Base-by-base conservation (phyloP, 2,888 invertebrate species). In the Drosophila pullipes region DNA sequence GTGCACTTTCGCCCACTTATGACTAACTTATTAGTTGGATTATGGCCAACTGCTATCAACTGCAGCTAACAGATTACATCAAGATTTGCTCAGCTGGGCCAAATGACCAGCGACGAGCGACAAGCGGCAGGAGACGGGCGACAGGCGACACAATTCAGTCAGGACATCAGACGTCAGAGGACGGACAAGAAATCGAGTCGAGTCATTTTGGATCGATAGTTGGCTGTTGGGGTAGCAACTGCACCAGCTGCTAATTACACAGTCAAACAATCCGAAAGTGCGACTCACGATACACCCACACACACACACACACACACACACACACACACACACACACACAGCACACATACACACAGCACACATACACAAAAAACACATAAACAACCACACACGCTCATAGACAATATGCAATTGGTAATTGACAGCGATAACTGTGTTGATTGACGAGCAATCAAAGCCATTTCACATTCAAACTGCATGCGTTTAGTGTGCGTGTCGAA, bases 1-100 rank as follows among this genome's bases (percentile, higher is more conserved):
- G 44, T 58, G 44, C 44, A 66, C 57, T 58, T 69, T 50, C 30
- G 37, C 13, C 31, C 35, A 39, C 73, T 66, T 66, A 64, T 66
- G 64, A 53, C 74, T 44, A 53, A 39, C 69, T 68, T 68, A 81
- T 79, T 79, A 79, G 81, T 81, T 79, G 79, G 81, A 62, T 62
- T 68, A 60, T 50, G 53, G 81, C 78, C 77, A 79, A 81, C 55
- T 16, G 41, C 41, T 31, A 33, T 70, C 58, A 62, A 55, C 39
- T 52, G 64, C 53, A 66, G 52, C 61, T 65, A 59, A 60, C 59
- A 58, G 52, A 62, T 66, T 62, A 60, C 54, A 69, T 49, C 54
- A 53, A 69, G 52, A 47, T 28, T 35, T 52, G 9, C 44, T 18
- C 53, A 44, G 30, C 37, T 41, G 39, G 22, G 53, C 37, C 52